These are phyloP conservation scores for Metopia argyrocephala DNA, from an alignment of 2,888 invertebrate genomes.

Conservation along the genomic window DNA sequence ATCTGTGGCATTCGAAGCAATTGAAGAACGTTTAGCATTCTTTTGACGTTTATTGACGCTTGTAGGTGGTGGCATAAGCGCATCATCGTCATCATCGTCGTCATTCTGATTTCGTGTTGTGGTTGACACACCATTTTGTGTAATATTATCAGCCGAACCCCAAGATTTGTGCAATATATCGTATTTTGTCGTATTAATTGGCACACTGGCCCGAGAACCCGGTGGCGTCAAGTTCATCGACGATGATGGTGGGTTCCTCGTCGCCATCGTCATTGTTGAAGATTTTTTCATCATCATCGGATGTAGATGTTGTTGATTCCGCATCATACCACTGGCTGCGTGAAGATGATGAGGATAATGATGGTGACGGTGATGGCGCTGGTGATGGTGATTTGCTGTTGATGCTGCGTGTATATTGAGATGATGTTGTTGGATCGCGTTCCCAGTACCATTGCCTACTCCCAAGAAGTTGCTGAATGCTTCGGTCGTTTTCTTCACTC, in stretches of 20 bases:
- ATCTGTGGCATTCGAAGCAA: conserved; percentile 71
- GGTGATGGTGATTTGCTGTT: conserved; percentile 77
- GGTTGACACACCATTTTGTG: conserved; percentile 78
- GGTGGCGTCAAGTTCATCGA: conserved; percentile 45
- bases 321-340: conserved; percentile 74
- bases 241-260: conserved; percentile 54
- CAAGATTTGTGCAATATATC: conserved; percentile 91
- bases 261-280: conserved; percentile 64
- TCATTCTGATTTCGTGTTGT: conserved; percentile 8
- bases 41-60: conserved; percentile 82
- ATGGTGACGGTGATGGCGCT: conserved; percentile 79
- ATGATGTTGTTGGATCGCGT: conserved; percentile 73
- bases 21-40: conserved; percentile 79
- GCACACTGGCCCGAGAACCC: conserved; percentile 74
- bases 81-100: conserved; percentile 59
- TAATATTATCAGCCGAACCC: conserved; percentile 94
- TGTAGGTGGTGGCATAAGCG: conserved; percentile 89
- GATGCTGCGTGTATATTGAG: conserved; percentile 48
- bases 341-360: conserved; percentile 74
- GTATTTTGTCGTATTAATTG: conserved; percentile 76
- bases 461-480: conserved; percentile 94
- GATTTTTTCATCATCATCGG: conserved; percentile 71
- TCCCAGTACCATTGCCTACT: conserved; percentile 82
- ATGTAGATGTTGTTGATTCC: conserved; percentile 70
- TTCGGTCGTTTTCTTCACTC: conserved; percentile 95